Base-by-base conservation (phyloP, 2,113 vertebrate genomes). In the Nannospalax galili region DNA sequence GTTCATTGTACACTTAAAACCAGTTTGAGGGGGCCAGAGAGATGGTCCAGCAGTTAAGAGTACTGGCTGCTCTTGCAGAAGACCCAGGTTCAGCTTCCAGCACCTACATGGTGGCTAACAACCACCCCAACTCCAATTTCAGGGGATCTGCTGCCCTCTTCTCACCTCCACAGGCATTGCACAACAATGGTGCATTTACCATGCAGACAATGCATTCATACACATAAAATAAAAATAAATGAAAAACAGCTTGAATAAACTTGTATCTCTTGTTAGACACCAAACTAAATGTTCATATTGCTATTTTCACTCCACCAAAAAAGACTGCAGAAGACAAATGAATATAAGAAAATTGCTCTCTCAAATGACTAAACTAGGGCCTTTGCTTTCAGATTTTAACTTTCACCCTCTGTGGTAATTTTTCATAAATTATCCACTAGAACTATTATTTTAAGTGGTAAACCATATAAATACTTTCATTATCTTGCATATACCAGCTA, bases 281-380 rank as follows among this genome's bases (percentile, higher is more conserved):
- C 60, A 81, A 98, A 92, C 64, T 92, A 96, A 97, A 96, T 48
- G 84, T 96, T 95, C 88, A 87, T n/a, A 14, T 89, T n/a, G 95
- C 26, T 94, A 60, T 56, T 97, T 98, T 97, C 58, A 72, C 64
- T 96, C 78, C 84, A 40, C 48, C 35, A 95, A 92, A 97, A 72
- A 89, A 70, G 35, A 42, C 12, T 91, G 5, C 60, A 52, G 12
- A 74, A 89, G 15, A 37, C 9, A 45, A 72, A 22, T 22, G 19
- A 58, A 24, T 77, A 67, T 79, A 90, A 73, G 0, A 60, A 88
- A 58, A 17, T 88, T 93, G 78, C 22, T 75, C 80, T 86, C 60
- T 19, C 42, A 92, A 64, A 90, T 80, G 5, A 58, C 5, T 56
- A 96, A 90, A 88, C 80, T 42, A 67, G 94, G 45, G 91, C 93